phyloP scores from a whole-genome alignment of 23 tunicate genomes.

The Trididemnum miniatum region DNA sequence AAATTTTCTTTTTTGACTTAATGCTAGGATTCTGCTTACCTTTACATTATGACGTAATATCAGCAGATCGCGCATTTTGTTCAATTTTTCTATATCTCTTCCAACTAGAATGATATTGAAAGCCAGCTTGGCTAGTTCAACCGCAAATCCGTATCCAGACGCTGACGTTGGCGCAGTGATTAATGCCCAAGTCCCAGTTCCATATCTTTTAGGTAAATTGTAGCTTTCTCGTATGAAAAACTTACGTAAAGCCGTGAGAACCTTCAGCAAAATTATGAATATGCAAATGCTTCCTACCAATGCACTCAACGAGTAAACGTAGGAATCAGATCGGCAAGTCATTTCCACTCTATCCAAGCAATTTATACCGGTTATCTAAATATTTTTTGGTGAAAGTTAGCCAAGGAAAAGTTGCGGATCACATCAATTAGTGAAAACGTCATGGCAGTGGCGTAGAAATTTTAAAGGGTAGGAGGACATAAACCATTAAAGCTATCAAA shows the following conservation, averaged over 20 bases:
- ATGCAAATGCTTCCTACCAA: conserved; percentile 68
- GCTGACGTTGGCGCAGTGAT: conserved; percentile 87
- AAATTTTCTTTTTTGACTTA: no score
- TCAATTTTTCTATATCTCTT: conserved; percentile 75
- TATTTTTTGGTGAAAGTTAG: no score
- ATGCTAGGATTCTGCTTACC: no score
- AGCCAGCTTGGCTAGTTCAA: conserved; percentile 72
- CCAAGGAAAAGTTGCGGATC: no score
- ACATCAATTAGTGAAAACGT: no score
- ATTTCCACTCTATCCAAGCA: not conserved
- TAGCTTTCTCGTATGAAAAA: conserved; percentile 79
- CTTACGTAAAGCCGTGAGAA: conserved; percentile 68
- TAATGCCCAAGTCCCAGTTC: conserved; percentile 83
- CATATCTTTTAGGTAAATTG: conserved; percentile 69
- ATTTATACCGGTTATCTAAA: no score
- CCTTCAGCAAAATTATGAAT: conserved; percentile 46
- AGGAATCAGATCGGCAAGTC: conserved; percentile 46
- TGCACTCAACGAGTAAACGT: conserved; percentile 43
- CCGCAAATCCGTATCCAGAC: conserved; percentile 78
- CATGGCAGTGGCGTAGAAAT: no score
- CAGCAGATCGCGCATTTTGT: conserved; percentile 74
- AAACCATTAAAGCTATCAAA: no score
- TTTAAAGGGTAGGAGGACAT: no score
- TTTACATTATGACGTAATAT: conserved; percentile 65
- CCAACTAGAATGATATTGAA: conserved; percentile 83